A percentile compares a stretch with the other conserved stretches of the same genome.
Conservation (phyloP, 2,797 vertebrate species). For the Hydrolagus colliei region DNA sequence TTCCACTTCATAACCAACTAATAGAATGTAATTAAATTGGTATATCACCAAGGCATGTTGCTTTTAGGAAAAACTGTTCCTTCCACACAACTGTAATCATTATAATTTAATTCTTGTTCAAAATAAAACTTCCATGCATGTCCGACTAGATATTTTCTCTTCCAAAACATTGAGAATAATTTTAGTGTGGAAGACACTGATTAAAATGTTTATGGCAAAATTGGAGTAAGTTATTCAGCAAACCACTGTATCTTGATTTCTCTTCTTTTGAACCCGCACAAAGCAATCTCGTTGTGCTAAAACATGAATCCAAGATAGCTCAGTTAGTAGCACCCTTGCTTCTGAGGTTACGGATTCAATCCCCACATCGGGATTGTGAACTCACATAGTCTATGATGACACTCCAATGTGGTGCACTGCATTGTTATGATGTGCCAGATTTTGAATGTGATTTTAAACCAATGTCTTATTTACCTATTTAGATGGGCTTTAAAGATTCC, state of each 20-base stretch:
- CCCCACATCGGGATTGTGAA: no score
- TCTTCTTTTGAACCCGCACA: neutral
- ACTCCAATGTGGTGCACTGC: no score
- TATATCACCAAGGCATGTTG: neutral
- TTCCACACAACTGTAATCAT: neutral
- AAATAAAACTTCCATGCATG: neutral
- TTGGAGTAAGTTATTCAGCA: neutral
- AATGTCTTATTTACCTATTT: no score
- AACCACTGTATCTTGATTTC: neutral
- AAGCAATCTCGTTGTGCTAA: neutral
- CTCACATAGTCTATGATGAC: no score
- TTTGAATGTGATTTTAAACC: no score
- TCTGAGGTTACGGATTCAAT: no score
- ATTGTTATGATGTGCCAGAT: no score
- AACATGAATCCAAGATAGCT: neutral
- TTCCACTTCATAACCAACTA: slow-evolving; percentile 36
- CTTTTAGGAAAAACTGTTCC: neutral
- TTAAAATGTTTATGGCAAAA: neutral
- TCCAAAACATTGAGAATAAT: neutral
- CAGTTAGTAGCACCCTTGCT: no score
- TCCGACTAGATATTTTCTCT: neutral
- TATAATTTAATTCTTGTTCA: neutral
- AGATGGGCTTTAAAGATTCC: no score
- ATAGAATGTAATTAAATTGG: slow-evolving; percentile 34
- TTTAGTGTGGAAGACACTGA: neutral